Conservation (phyloP, 2,797 vertebrate species). For the Phalloptychus januarius region DNA sequence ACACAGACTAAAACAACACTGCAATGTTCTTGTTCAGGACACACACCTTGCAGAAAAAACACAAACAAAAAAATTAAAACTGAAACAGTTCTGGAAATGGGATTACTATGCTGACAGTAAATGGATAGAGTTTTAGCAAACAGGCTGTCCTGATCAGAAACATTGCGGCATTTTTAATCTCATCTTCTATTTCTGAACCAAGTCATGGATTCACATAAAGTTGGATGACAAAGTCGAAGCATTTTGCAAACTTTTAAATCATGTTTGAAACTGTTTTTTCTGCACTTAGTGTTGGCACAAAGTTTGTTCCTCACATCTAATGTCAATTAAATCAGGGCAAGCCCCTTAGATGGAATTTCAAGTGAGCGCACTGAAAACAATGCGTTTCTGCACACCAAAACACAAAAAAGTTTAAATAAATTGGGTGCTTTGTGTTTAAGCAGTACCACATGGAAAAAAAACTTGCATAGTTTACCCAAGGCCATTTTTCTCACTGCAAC, state of each 20-base stretch:
- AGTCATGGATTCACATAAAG: neutral
- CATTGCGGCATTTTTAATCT: neutral
- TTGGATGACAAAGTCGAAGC: neutral
- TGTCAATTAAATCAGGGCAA: neutral
- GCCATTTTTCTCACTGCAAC: slow-evolving; percentile 56
- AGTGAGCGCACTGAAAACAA: neutral
- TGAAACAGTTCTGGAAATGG: too few relatives aligned
- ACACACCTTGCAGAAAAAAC: neutral
- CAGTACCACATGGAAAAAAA: slow-evolving; percentile 13
- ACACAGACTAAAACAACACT: neutral
- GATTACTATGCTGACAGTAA: neutral
- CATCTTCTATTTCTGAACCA: neutral
- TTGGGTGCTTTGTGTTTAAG: slow-evolving; percentile 5
- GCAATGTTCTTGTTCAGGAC: neutral
- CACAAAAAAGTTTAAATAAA: slow-evolving; percentile 12
- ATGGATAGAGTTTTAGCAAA: neutral
- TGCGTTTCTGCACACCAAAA: neutral
- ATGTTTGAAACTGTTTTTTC: neutral
- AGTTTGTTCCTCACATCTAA: neutral
- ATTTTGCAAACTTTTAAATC: neutral
- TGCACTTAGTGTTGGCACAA: neutral
- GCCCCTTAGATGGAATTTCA: neutral
- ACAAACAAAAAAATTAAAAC: too few relatives aligned
- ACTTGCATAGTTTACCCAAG: slow-evolving; percentile 29
- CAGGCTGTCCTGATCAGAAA: neutral